Base-by-base conservation (phyloP, 2,113 vertebrate genomes). In the Coryphaenoides rupestris region DNA sequence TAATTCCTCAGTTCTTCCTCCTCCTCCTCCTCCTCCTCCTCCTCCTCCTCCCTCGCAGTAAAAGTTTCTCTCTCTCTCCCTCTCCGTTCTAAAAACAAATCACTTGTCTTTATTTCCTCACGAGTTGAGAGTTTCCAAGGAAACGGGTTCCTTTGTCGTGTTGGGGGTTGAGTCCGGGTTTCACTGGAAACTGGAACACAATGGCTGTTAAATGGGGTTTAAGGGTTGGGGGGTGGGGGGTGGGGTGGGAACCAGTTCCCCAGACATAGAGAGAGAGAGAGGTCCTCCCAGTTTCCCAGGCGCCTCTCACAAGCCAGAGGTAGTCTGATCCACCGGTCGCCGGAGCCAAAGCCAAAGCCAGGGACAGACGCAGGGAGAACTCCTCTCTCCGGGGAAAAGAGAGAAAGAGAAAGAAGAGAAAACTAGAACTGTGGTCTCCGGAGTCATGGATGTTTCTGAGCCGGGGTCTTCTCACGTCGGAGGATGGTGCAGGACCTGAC, bases 91-190 rank as follows among this genome's bases (percentile, higher is more conserved):
- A 67, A 60, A 84, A 87, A 91, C 86, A 87, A 87, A 90, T 91
- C 45, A 6, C 84, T 84, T 88, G 79, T 87, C 86, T 84, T 72
- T 16, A 17, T n/a, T 22, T 47, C 40, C 72, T 78, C 80, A 73
- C 88, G 61, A 70, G 74, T 86, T 78, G 64, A 73, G 75, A 81
- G 94, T 96, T 95, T 92, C 95, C 93, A 90, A 90, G 95, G 95
- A 93, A 94, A 98, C 95, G 77, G 82, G 89, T 93, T 91, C 93
- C 92, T 96, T 94, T 94, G 92, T 94, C 87, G 84, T 86, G n/a
- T n/a, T n/a, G 62, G 50, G 89, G 89, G 88, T 93, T 95, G 94
- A 86, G 90, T 92, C 14, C 19, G 91, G 90, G 92, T 91, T 89
- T 90, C 91, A 90, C 91, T 73, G 88, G 87, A 81, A 83, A 77